Evolutionary conservation across 2,888 invertebrate genomes (phyloP), one percentile per base, ranked within the genome.

Genomic region (Euplagia quadripunctaria): DNA sequence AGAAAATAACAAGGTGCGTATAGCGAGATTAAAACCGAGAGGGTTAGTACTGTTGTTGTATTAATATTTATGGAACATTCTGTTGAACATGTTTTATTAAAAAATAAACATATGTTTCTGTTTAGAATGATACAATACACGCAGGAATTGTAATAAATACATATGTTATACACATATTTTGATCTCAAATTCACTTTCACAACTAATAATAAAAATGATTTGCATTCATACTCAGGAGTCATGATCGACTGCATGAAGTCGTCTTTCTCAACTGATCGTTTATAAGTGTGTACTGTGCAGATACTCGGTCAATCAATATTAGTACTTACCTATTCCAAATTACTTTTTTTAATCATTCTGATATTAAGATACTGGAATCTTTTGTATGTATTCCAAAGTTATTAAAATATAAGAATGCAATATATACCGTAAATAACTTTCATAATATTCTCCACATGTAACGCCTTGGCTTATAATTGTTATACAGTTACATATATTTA

Each of bases 1-100:
- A 94, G 91, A 92, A 94, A 90, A 92, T 96, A 94, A 95, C 93
- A 94, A 94, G 94, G 94, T 94, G 93, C 88, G 90, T 90, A 91
- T 89, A 85, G 81, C 84, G 79, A 92, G 94, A 94, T 94, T 94
- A 95, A 94, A 93, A 93, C 86, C 82, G 91, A 92, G 90, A 92
- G 93, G 92, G 92, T 92, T 93, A 88, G 86, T 86, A 31, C 61
- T 61, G 58, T 61, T 61, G 46, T 69, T 89, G 89, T 91, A 89
- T 82, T 86, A 84, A 84, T 79, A 80, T 82, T 80, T 80, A 76
- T 77, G 74, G 64, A 74, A 67, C 67, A 72, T 76, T 77, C 67
- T 72, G 64, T 74, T 71, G 46, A 68, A 42, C 17, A 49, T 46
- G 68, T 70, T 81, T 76, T 83, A 77, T 74, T 77, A 76, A 71